Evolutionary conservation across 2,797 vertebrate genomes (phyloP), one percentile per base, ranked within the genome.

Genomic region (Microhierax caerulescens): DNA sequence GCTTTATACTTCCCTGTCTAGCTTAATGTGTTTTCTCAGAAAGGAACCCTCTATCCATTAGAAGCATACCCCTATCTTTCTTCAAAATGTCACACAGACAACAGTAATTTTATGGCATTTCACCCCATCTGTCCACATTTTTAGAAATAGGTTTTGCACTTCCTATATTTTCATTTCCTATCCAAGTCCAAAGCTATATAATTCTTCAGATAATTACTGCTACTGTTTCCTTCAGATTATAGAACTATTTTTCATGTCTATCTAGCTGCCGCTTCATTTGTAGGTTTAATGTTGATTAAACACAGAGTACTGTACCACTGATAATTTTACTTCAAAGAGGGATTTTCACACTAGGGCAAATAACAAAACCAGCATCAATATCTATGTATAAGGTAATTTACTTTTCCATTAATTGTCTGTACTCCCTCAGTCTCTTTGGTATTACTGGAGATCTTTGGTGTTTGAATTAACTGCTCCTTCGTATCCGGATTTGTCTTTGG

Each of bases 321-420:
- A 17, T 87, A 54, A 93, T 94, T 96, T 95, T 95, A 78, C 65
- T 92, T 96, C 74, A 78, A 93, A 91, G 32, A 65, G 24, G 24
- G 53, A 69, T 50, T 94, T 93, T 90, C 84, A 80, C 50, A 69
- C 34, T 51, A 56, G 7, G 36, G 20, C 21, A 77, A 90, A 84
- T 37, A 11, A 78, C 77, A 87, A 50, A 0, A 1, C 1, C 54
- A 80, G 12, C 27, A 72, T 67, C 37, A 59, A 51, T 60, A 74
- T 39, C 65, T 82, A 18, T 32, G 16, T 9, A 74, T 32, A 45
- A 91, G 85, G 32, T 54, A 51, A 88, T 88, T 90, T 90, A 76
- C 22, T 83, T 96, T 78, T 30, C 43, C 25, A 77, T 80, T 88
- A 28, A 72, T 93, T 70, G 95, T 84, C 39, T 39, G 3, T 50